Percentiles rank a stretch among this genome's conserved stretches.
These are phyloP conservation scores for Mactra quadrangularis DNA, from an alignment of 1,140 invertebrate species.

Conservation along the genomic window DNA sequence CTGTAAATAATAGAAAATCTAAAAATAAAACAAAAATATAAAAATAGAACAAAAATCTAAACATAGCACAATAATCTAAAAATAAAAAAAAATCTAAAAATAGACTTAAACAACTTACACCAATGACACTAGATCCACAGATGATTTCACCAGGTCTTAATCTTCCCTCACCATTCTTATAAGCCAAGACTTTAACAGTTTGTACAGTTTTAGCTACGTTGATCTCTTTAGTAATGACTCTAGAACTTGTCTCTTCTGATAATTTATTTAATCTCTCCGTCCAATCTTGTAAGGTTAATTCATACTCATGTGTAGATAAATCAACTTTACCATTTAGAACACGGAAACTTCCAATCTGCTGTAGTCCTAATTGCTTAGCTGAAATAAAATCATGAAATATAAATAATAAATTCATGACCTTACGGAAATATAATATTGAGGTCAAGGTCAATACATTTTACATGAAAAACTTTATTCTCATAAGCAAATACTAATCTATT, in stretches of 20 bases:
- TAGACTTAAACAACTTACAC: no score
- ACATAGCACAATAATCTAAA: no score
- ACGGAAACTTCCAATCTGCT: conserved; percentile 81
- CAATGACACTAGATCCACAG: conserved; percentile 81
- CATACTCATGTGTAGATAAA: conserved; percentile 81
- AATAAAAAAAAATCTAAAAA: no score
- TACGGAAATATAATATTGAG: no score
- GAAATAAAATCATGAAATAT: conserved; percentile 28
- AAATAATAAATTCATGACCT: no score
- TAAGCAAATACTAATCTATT: no score
- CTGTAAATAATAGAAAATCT: no score
- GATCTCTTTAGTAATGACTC: conserved; percentile 80
- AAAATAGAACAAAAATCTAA: no score
- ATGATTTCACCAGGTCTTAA: conserved; percentile 79
- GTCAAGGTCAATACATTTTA: no score
- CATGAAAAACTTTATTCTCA: no score
- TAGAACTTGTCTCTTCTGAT: conserved; percentile 77
- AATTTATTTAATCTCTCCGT: conserved; percentile 75
- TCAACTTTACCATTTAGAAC: conserved; percentile 83
- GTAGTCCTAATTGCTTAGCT: conserved; percentile 79
- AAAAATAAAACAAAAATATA: no score
- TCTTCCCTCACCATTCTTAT: conserved; percentile 83
- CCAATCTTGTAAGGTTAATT: conserved; percentile 79
- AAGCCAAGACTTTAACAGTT: conserved; percentile 81
- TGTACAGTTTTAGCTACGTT: conserved; percentile 75